Conservation (phyloP, 2,113 vertebrate genomes). For the Dromaius novaehollandiae region DNA sequence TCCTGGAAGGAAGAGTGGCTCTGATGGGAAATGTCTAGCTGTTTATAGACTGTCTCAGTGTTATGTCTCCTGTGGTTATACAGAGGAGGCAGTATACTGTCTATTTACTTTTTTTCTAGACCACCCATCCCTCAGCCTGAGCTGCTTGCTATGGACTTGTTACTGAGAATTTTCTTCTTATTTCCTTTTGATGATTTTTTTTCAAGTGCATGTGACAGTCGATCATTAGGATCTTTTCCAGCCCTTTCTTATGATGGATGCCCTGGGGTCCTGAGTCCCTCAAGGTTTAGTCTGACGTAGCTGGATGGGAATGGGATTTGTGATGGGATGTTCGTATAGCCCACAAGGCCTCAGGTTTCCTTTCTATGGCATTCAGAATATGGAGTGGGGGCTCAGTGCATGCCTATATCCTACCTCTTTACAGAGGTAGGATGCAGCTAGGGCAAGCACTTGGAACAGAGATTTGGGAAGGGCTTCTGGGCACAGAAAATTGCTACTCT, state of each 20-base stretch:
- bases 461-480: not conserved
- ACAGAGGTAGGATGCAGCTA: not conserved
- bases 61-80: conserved; percentile 13
- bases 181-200: not conserved
- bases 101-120: conserved; percentile 35
- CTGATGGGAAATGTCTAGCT: conserved; percentile 32
- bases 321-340: not conserved
- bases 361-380: not conserved
- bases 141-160: not conserved
- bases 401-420: fast-evolving
- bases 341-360: not conserved
- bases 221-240: not conserved
- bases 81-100: not conserved
- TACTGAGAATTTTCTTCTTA: not conserved
- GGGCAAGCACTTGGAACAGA: not conserved
- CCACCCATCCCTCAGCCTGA: not conserved
- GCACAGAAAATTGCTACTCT: not conserved
- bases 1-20: conserved; percentile 24
- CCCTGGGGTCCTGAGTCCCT: not conserved
- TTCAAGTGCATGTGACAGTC: not conserved
- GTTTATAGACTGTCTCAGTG: not conserved
- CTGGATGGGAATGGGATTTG: not conserved
- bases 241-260: not conserved
- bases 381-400: not conserved
- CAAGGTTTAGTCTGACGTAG: not conserved